Conservation (phyloP, 2,888 invertebrate genomes). For the Dryobotodes eremita region DNA sequence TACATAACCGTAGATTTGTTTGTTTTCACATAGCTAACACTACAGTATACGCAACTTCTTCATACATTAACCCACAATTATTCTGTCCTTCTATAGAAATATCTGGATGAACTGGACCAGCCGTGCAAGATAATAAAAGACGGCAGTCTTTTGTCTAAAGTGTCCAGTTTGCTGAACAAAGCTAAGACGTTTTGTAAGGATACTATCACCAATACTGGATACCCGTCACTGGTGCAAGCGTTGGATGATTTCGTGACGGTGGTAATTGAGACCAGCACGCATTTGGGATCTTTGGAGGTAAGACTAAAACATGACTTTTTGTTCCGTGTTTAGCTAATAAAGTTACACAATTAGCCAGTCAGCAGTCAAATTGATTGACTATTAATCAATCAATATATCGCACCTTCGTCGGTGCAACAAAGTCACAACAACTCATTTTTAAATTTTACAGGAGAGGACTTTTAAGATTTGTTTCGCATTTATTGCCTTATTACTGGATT, state of each 20-base stretch:
- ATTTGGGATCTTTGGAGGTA: conserved; percentile 92
- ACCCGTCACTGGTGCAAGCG: conserved; percentile 91
- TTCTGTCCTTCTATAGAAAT: conserved; percentile 78
- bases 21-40: conserved; percentile 54
- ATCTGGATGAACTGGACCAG: conserved; percentile 82
- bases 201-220: conserved; percentile 90
- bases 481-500: no score
- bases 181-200: conserved; percentile 92
- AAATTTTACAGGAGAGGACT: no score
- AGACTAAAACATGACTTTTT: conserved; percentile 41
- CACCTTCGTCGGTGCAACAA: no score
- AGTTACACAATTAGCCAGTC: no score
- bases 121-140: conserved; percentile 75
- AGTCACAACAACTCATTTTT: no score
- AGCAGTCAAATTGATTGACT: no score
- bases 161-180: conserved; percentile 89
- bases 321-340: no score
- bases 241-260: conserved; percentile 92
- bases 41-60: background rate
- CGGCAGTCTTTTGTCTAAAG: conserved; percentile 81
- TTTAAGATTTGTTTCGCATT: no score
- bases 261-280: conserved; percentile 92
- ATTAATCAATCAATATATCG: no score
- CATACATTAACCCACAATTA: background rate
- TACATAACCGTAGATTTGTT: conserved; percentile 43